Percentiles rank a stretch among this genome's conserved stretches.
These are phyloP conservation scores for Corythaeola cristata DNA, from an alignment of 2,113 vertebrate genomes.

Conservation along the genomic window DNA sequence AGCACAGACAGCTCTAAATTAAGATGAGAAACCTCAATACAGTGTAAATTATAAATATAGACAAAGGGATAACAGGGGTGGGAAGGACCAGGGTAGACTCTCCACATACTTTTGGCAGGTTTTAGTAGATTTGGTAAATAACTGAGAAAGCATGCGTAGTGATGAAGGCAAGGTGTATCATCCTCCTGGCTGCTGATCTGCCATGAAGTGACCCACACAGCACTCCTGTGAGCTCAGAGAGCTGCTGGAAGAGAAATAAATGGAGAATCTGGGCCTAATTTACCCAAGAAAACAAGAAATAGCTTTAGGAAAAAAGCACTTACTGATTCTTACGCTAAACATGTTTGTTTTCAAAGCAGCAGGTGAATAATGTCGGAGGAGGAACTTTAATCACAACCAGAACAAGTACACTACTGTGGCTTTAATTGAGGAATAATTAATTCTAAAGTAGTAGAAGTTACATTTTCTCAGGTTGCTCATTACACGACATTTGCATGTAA, in stretches of 20 bases:
- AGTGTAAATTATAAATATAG: neutral
- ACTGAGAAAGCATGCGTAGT: rapidly evolving
- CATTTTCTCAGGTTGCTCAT: slow-evolving; percentile 42
- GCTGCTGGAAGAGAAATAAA: neutral
- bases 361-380: slow-evolving; percentile 25
- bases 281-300: neutral
- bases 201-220: neutral
- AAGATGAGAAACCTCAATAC: neutral
- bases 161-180: neutral
- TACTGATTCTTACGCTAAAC: neutral
- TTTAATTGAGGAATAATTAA: slow-evolving; percentile 33
- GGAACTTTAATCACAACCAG: slow-evolving; percentile 9
- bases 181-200: neutral
- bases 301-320: neutral
- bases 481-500: neutral
- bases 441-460: neutral
- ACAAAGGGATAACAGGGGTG: neutral
- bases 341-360: slow-evolving; percentile 31
- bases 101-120: neutral
- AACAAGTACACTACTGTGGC: neutral
- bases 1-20: neutral
- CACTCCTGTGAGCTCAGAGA: neutral
- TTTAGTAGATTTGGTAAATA: neutral
- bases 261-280: neutral
- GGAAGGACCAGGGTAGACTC: neutral